Evolutionary conservation across 2,888 invertebrate genomes (phyloP).

Genomic region (Hypolimnas misippus): DNA sequence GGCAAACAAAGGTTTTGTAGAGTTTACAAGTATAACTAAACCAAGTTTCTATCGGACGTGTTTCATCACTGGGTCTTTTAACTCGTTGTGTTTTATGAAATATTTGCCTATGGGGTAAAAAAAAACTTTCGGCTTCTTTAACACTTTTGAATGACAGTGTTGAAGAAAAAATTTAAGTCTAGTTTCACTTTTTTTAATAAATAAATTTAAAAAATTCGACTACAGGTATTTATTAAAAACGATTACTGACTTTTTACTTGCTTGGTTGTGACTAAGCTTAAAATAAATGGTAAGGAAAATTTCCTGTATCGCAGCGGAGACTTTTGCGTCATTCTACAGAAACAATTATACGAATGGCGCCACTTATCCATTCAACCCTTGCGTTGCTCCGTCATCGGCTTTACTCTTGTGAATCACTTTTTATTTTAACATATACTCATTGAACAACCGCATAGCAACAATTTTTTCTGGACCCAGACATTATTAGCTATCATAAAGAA

Average conservation of each 20-base stretch:
- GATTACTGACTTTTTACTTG: no score
- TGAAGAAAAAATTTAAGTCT: no score
- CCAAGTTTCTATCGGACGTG: slow-evolving; percentile 2
- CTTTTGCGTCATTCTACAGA: slow-evolving; percentile 45
- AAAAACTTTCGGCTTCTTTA: background rate
- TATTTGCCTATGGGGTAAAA: background rate
- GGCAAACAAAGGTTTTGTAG: slow-evolving; percentile 8
- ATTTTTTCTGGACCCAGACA: slow-evolving; percentile 24
- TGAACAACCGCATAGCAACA: slow-evolving; percentile 43
- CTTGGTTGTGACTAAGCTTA: background rate
- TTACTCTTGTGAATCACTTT: slow-evolving; percentile 59
- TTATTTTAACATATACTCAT: slow-evolving; percentile 49
- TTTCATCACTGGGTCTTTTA: background rate
- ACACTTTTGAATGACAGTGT: no score
- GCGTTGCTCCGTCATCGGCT: slow-evolving; percentile 55
- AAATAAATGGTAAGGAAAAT: slow-evolving; percentile 8
- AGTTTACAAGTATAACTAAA: slow-evolving; percentile 6
- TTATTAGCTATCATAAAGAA: background rate
- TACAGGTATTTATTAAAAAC: background rate
- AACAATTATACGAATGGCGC: slow-evolving; percentile 48
- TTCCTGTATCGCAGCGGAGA: slow-evolving; percentile 4
- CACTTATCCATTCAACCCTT: slow-evolving; percentile 65
- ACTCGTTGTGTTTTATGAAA: background rate
- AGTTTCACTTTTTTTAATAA: no score
- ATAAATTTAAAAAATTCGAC: no score